Conservation (phyloP, 2,113 vertebrate species). For the Tor tambroides region DNA sequence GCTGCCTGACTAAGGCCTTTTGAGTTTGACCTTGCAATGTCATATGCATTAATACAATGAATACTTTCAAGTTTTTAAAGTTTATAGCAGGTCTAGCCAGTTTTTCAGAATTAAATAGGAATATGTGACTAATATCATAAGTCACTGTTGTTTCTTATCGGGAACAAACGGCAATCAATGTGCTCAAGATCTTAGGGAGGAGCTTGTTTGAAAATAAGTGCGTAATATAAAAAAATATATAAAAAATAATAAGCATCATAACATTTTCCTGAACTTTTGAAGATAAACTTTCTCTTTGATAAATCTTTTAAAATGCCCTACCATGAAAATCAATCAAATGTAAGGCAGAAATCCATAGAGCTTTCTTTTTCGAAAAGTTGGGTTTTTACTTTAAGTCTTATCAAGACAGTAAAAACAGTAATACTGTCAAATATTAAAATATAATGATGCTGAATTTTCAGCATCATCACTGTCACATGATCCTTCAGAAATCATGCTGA, state of each 20-base stretch:
- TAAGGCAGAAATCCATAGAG: neutral
- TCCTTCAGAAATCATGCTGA: neutral
- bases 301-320: neutral
- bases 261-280: neutral
- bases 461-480: neutral
- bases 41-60: neutral
- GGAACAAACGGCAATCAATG: neutral
- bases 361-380: too few species aligned
- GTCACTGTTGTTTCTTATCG: neutral
- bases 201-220: neutral
- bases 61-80: neutral
- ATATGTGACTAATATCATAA: neutral
- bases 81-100: slow-evolving; percentile 20
- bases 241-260: neutral
- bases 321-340: too few species aligned
- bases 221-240: neutral
- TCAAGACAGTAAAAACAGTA: too few species aligned
- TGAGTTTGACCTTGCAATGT: neutral
- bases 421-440: too few species aligned
- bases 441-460: neutral
- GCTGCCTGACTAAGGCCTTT: neutral
- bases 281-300: neutral
- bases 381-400: too few species aligned
- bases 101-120: neutral
- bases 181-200: neutral